Evolutionary conservation across 2,888 invertebrate species (phyloP), one percentile per base, ranked within the genome.

Genomic region (Candidula unifasciata): DNA sequence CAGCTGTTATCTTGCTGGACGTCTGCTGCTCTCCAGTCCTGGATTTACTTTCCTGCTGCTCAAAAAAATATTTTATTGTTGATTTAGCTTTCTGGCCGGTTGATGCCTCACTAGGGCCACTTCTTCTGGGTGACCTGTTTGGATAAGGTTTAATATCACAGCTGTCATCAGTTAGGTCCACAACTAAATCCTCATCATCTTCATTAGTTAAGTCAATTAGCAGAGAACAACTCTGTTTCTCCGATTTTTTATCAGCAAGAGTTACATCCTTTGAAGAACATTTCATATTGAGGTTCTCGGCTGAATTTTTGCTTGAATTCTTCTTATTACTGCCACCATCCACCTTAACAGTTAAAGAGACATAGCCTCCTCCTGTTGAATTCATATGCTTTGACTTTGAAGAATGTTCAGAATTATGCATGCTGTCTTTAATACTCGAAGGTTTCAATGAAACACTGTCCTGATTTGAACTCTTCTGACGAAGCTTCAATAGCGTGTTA

Each of bases 1-100:
- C 64, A 57, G 24, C 71, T 57, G 24, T 52, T 10, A 52, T 21
- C 21, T 13, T 76, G 30, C 74, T 81, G 52, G 54, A 54, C n/a
- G 80, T 73, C 68, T 64, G 84, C 84, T 24, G 87, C 87, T 74
- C 54, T 18, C 3, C 54, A 30, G 2, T 21, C 1, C 30, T 74
- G 18, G 54, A 74, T 33, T 54, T 54, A 74, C 33, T 74, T 74
- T 89, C 86, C 37, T 85, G 73, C 44, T 85, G 82, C 83, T 88
- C 88, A 83, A 86, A 88, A 73, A 87, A 88, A 73, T 88, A 86
- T 54, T 79, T 80, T 66, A 88, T 83, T 71, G 82, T 85, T 27
- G 85, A 87, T 54, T 66, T 78, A 13, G 33, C 30, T 52, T 80
- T 30, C 60, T 80, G 80, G 0, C 13, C 66, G 30, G 64, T 21